A percentile compares a stretch with the other conserved stretches of the same genome.
phyloP scores from a whole-genome alignment of 2,888 invertebrate species.

The Dromius quadrimaculatus region DNA sequence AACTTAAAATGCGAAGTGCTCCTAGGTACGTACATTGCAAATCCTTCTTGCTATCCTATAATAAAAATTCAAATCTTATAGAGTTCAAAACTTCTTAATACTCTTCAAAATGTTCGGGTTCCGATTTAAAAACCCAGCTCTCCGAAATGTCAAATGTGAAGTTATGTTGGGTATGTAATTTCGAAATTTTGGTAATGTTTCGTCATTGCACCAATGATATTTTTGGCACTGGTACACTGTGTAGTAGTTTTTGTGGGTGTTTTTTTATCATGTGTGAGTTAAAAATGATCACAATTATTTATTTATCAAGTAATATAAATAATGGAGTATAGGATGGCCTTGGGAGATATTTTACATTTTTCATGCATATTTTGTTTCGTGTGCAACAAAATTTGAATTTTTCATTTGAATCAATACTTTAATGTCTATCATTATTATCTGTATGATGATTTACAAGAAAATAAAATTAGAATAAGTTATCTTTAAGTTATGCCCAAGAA shows the following conservation, averaged over 20 bases:
- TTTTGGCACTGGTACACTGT: slow-evolving; percentile 27
- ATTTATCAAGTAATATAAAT: neutral
- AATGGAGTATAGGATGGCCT: no score
- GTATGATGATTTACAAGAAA: no score
- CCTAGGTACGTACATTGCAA: slow-evolving; percentile 37
- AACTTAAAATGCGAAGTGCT: slow-evolving; percentile 47
- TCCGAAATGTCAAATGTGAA: slow-evolving; percentile 77
- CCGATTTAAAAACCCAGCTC: slow-evolving; percentile 71
- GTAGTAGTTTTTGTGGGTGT: neutral
- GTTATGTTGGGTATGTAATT: slow-evolving; percentile 75
- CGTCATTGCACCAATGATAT: slow-evolving; percentile 17
- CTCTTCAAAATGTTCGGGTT: slow-evolving; percentile 70
- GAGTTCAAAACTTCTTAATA: slow-evolving; percentile 9
- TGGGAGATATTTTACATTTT: no score
- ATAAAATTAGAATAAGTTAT: no score
- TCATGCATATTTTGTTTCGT: no score
- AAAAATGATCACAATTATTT: neutral
- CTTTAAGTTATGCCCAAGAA: no score
- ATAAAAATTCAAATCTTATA: neutral
- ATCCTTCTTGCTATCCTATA: slow-evolving; percentile 1
- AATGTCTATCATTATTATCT: no score
- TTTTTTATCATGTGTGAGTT: neutral
- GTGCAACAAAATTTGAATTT: no score
- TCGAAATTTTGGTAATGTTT: slow-evolving; percentile 15
- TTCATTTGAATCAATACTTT: no score